These are phyloP conservation scores for Mus caroli DNA, from an alignment of 2,797 vertebrate genomes.

Conservation along the genomic window DNA sequence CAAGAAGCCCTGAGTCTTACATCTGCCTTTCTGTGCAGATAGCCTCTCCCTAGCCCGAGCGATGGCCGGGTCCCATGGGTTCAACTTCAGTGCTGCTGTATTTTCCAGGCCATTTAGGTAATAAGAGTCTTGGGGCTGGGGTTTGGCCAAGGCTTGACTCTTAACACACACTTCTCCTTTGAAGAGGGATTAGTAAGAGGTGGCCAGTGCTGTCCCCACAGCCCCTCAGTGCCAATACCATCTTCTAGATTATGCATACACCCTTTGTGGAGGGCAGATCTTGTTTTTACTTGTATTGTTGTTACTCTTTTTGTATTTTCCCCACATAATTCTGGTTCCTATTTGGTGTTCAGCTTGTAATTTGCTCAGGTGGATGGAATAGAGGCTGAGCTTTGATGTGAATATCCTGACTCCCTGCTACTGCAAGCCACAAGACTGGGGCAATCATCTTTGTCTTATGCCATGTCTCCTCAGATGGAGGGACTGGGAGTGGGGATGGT, in stretches of 20 bases:
- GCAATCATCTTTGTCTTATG: neutral
- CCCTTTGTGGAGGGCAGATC: neutral
- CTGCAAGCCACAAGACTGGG: neutral
- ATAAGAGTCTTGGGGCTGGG: neutral
- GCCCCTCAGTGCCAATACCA: neutral
- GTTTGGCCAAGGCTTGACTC: neutral
- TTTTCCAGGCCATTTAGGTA: neutral
- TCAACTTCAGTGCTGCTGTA: neutral
- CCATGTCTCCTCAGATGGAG: neutral
- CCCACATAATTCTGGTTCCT: neutral
- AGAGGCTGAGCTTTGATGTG: conserved; percentile 7
- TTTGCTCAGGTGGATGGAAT: neutral
- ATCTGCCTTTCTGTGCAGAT: neutral
- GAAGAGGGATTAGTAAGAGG: neutral
- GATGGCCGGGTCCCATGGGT: neutral
- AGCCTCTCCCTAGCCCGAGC: neutral
- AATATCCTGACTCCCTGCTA: neutral
- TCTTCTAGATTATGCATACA: neutral
- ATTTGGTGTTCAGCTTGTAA: neutral
- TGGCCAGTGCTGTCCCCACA: neutral
- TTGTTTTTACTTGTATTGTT: conserved; percentile 3
- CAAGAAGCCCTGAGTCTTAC: neutral
- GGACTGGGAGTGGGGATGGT: neutral
- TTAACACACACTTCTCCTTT: neutral
- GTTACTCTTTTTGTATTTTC: neutral